A percentile compares a stretch with the other conserved stretches of the same genome.
Evolutionary conservation across 2,888 invertebrate species (phyloP).

Genomic region (Drosophila aldrichi): DNA sequence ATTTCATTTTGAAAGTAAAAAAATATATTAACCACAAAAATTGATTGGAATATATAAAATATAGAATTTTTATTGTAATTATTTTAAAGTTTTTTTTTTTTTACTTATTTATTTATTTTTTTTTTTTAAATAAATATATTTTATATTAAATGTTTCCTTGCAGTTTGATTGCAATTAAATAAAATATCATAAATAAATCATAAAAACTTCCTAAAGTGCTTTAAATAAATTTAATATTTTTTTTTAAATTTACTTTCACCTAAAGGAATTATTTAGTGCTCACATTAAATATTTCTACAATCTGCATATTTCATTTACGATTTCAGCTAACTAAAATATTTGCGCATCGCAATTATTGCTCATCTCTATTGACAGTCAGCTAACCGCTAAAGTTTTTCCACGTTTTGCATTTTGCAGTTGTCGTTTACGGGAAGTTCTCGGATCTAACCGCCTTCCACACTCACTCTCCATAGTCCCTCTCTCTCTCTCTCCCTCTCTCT

Average conservation of each 20-base stretch:
- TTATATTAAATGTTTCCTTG: no score
- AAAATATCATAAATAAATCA: no score
- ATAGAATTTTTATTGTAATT: no score
- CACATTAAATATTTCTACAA: neutral
- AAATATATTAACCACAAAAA: no score
- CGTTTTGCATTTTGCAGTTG: slow-evolving; percentile 74
- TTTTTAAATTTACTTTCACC: neutral
- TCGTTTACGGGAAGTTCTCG: slow-evolving; percentile 58
- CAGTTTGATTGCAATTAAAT: no score
- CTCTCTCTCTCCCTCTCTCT: slow-evolving; percentile 17
- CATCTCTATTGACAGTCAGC: slow-evolving; percentile 65
- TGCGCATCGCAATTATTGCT: slow-evolving; percentile 54
- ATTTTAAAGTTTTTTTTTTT: no score
- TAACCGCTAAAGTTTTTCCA: slow-evolving; percentile 57
- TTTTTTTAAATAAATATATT: neutral
- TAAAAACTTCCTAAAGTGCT: neutral
- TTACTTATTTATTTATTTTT: no score
- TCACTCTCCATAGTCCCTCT: slow-evolving; percentile 7
- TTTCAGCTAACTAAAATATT: slow-evolving; percentile 2
- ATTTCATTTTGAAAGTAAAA: no score
- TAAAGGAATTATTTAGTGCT: neutral
- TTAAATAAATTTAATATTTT: neutral
- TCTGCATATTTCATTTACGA: neutral
- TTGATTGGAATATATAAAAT: no score
- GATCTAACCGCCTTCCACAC: slow-evolving; percentile 28